Evolutionary conservation across 2,888 invertebrate genomes (phyloP).

Genomic region (Aradus depressus): DNA sequence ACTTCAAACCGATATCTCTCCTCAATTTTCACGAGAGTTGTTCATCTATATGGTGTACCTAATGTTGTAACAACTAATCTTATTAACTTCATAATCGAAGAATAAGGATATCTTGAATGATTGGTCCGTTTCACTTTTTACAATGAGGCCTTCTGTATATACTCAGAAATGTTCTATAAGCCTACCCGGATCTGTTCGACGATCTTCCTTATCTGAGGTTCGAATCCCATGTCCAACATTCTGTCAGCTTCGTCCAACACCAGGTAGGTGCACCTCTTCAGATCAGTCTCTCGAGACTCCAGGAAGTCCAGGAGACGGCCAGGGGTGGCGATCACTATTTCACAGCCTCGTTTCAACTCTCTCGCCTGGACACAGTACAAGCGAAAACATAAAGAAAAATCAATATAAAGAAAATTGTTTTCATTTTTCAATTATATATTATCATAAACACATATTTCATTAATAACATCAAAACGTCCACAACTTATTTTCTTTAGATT

Average conservation of each 20-base stretch:
- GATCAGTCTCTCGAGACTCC: slow-evolving; percentile 62
- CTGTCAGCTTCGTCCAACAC: slow-evolving; percentile 92
- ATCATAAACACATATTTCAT: no score
- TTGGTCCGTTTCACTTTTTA: background rate
- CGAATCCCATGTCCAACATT: slow-evolving; percentile 99
- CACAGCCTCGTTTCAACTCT: slow-evolving; percentile 67
- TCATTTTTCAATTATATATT: no score
- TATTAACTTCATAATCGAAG: background rate
- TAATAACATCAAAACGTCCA: no score
- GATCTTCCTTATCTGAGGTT: slow-evolving; percentile 93
- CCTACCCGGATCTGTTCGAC: slow-evolving; percentile 75
- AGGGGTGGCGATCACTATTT: slow-evolving; percentile 92
- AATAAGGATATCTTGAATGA: background rate
- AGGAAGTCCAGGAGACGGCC: slow-evolving; percentile 90
- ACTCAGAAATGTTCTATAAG: no score
- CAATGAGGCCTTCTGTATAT: no score
- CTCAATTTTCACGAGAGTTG: no score
- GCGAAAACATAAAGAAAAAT: slow-evolving; percentile 9
- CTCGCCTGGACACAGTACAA: slow-evolving; percentile 30
- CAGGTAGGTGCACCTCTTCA: slow-evolving; percentile 70
- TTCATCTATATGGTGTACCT: no score
- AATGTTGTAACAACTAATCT: no score
- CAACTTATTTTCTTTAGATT: no score
- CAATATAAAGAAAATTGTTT: background rate
- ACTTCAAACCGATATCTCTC: no score